Evolutionary conservation across 1,140 invertebrate genomes (phyloP), one percentile per base, ranked within the genome.

Genomic region (Drusus annulatus): DNA sequence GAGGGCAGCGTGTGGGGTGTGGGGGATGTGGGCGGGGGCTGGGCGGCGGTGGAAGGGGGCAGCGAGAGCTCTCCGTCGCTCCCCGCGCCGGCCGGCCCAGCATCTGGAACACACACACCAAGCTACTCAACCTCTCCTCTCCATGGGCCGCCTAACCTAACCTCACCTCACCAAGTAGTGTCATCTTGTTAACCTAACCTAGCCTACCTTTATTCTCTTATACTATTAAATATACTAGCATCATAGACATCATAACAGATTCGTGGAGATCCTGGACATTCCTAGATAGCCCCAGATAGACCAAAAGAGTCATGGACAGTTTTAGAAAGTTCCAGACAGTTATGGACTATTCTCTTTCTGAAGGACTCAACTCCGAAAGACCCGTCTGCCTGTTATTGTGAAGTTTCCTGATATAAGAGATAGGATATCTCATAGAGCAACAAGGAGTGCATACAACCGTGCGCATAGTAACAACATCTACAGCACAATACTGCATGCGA

Each of bases 51-150:
- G 77, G 65, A 80, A 83, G 73, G 84, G 75, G 63, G 80, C 63
- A 83, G 81, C 76, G 81, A 15, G n/a, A 80, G 69, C 84, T 19
- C 65, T 71, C 84, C 65, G 85, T 85, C 90, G 36, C 85, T 58
- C 84, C 75, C 86, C 87, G 86, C 83, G 90, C 50, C 80, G 78
- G 88, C 52, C 87, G 87, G 63, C 88, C 87, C 45, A 87, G 45
- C 79, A 76, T 58, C 73, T 77, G 79, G 51, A 69, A 80, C 58
- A 80, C 58, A 69, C 58, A 25, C 23, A 68, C 79, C 36, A 10
- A 56, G 31, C 58, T 45, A 13, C 79, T 76, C 79, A 51, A 54
- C 73, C 79, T 80, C 51, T 19, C 36, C 28, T 68, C 2, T 25
- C 60, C 45, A 45, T 13, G 15, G 17, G n/a, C 63, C 63, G 25